Percentiles rank a stretch among this genome's conserved stretches.
Evolutionary conservation across 2,113 vertebrate species (phyloP).

Genomic region (Lontra canadensis): DNA sequence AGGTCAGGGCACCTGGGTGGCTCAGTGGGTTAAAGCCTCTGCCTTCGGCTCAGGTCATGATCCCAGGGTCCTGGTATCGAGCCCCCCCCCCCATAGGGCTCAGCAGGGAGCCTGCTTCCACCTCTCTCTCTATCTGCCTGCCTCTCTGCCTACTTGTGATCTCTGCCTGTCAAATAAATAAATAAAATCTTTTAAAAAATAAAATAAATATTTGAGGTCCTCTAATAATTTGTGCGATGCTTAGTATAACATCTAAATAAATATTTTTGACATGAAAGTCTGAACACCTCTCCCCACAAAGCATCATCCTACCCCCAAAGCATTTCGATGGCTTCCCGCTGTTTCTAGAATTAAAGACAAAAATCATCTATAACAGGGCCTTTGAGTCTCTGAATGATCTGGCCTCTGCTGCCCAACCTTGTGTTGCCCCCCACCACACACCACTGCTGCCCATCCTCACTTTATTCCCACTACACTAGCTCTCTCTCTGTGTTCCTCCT

Average conservation of each 20-base stretch:
- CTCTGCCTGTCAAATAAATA: too few relatives aligned
- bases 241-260: slow-evolving; percentile 25
- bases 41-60: too few relatives aligned
- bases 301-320: not conserved
- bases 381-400: not conserved
- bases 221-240: not conserved
- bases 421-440: not conserved
- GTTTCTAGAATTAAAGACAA: slow-evolving; percentile 29
- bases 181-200: not conserved
- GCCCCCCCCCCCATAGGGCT: too few relatives aligned
- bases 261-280: not conserved
- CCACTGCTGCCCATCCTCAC: not conserved
- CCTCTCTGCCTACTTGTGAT: too few relatives aligned
- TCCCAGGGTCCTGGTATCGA: too few relatives aligned
- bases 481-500: not conserved
- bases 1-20: not conserved
- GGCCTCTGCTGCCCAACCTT: not conserved
- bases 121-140: too few relatives aligned
- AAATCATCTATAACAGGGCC: not conserved
- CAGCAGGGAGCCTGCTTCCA: too few relatives aligned
- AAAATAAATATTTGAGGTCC: slow-evolving; percentile 10
- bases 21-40: too few relatives aligned
- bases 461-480: not conserved
- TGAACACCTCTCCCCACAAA: not conserved
- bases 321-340: not conserved